Percentiles rank a stretch among this genome's conserved stretches.
Conservation (phyloP, 2,113 vertebrate species). For the Caloenas nicobarica region DNA sequence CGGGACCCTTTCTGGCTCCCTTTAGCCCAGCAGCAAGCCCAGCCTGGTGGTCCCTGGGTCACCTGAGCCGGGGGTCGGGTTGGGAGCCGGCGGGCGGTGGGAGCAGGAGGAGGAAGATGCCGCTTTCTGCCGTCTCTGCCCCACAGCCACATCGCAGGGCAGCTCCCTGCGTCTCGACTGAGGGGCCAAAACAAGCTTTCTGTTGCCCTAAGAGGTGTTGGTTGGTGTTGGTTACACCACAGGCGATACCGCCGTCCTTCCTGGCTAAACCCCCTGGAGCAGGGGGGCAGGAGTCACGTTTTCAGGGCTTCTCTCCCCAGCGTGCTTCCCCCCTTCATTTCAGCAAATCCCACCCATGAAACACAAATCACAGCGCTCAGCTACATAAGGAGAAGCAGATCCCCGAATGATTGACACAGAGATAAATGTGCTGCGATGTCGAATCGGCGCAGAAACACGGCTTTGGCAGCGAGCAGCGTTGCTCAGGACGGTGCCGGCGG, state of each 20-base stretch:
- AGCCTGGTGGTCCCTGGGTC: background rate
- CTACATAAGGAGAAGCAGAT: rapidly evolving
- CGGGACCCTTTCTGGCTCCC: background rate
- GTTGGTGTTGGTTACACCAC: background rate
- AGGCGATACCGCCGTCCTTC: rapidly evolving
- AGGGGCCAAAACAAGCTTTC: background rate
- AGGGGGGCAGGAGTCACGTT: rapidly evolving
- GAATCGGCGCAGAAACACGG: background rate
- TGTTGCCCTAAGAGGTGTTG: background rate
- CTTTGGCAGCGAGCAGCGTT: rapidly evolving
- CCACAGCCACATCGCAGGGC: background rate
- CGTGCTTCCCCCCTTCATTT: rapidly evolving
- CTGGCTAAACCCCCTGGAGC: background rate
- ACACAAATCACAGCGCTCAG: rapidly evolving
- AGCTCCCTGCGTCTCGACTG: rapidly evolving
- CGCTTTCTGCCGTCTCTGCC: background rate
- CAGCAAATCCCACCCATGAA: background rate
- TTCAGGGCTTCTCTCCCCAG: background rate
- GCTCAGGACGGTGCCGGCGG: rapidly evolving
- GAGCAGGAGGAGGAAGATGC: too few relatives aligned
- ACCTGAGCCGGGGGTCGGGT: too few relatives aligned
- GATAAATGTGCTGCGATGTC: rapidly evolving
- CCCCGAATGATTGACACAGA: rapidly evolving
- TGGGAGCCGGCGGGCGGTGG: background rate
- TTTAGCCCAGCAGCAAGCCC: background rate